Evolutionary conservation across 1,140 invertebrate species (phyloP), one percentile per base, ranked within the genome.

Genomic region (Pseudomyrmex concolor): DNA sequence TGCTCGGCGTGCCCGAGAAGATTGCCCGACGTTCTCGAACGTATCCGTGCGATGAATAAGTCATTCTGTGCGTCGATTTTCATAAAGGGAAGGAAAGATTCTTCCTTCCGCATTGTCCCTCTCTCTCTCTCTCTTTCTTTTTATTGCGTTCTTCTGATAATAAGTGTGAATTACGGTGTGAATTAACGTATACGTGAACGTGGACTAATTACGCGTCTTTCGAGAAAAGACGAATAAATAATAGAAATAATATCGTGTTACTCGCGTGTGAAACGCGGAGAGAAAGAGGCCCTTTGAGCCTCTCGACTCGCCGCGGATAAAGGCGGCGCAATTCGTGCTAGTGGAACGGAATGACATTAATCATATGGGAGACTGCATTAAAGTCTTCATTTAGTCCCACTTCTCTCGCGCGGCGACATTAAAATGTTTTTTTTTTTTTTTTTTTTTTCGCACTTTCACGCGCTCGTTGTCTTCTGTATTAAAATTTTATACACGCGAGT

Each of bases 31-130:
- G 54, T 80, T 80, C 66, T n/a, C 54, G 76, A 80, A 70, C 64
- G 63, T 57, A 57, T 78, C 55, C 76, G 43, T 70, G 76, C 76
- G 64, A 80, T 80, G 76, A 80, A 80, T 80, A 80, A 80, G 43
- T 80, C 74, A 78, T 77, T 57, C 5, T 4, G 43, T 25, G 22
- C 45, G n/a, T 45, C 66, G 54, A 57, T 50, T 59, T 70, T 50
- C 45, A 78, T 78, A 78, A 70, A 13, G 70, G 10, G 43, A 70
- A 50, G 43, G 5, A 34, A 34, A 34, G 34, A 34, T 34, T 34
- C 34, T 34, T 4, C 34, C 7, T 70, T 80, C 19, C 43, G 19
- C 25, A 15, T 48, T 66, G 7, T n/a, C 43, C 45, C 19, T 34
- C 0, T 34, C 34, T 34, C 34, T 34, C 34, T 34, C 5, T 67